Percentiles rank a stretch among this genome's conserved stretches.
Conservation (phyloP, 2,113 vertebrate genomes). For the Australoheros scitulus region DNA sequence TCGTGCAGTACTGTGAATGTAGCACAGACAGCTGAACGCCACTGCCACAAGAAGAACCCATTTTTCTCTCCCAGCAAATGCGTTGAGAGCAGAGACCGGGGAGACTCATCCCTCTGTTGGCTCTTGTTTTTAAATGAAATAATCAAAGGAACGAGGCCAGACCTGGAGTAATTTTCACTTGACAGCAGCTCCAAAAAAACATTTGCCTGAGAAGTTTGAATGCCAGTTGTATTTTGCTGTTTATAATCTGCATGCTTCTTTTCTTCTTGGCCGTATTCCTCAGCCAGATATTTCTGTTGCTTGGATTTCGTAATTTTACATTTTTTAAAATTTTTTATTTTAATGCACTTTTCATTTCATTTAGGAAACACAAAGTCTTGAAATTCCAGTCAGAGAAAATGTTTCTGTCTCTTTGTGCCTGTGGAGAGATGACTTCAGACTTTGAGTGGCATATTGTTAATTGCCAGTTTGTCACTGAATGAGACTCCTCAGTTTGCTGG, state of each 20-base stretch:
- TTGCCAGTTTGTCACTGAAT: slow-evolving; percentile 40
- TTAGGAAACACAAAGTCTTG: slow-evolving; percentile 29
- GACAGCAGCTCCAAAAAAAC: slow-evolving; percentile 35
- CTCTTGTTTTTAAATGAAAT: neutral
- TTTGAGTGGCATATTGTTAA: slow-evolving; percentile 45
- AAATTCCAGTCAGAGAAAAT: slow-evolving; percentile 12
- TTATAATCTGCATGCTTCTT: slow-evolving; percentile 48
- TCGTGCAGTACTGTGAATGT: slow-evolving; percentile 50
- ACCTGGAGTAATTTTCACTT: slow-evolving; percentile 18
- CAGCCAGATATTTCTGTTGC: neutral
- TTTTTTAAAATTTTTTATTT: neutral
- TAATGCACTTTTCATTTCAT: slow-evolving; percentile 28
- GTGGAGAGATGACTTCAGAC: slow-evolving; percentile 46
- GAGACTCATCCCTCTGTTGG: neutral
- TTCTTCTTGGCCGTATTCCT: neutral
- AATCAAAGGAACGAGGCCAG: neutral
- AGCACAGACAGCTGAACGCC: slow-evolving; percentile 29
- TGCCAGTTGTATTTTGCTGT: slow-evolving; percentile 29
- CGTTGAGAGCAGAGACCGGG: neutral
- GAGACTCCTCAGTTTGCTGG: slow-evolving; percentile 23
- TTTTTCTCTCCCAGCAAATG: neutral
- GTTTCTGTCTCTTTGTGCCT: slow-evolving; percentile 31
- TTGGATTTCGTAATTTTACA: neutral
- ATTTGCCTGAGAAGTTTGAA: slow-evolving; percentile 51
- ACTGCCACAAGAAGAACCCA: slow-evolving; percentile 42